A percentile compares a stretch with the other conserved stretches of the same genome.
phyloP scores from a whole-genome alignment of 1,140 invertebrate genomes.

The Drosophila kanapiae region DNA sequence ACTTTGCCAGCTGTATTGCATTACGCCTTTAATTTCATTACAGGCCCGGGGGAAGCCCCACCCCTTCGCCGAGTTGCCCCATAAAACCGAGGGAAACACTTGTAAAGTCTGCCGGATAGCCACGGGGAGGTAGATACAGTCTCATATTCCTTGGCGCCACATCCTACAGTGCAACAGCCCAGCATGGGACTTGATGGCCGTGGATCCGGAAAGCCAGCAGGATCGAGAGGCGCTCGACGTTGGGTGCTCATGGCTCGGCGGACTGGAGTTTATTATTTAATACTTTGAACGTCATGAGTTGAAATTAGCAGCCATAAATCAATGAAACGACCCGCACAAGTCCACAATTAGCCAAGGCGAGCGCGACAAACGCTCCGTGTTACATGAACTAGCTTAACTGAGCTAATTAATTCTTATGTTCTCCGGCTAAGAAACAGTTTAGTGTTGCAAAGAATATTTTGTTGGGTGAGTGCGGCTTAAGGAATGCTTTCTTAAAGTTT shows the following conservation, averaged over 20 bases:
- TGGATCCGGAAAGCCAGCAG: slow-evolving; percentile 11
- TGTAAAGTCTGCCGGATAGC: slow-evolving; percentile 62
- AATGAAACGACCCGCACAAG: slow-evolving; percentile 79
- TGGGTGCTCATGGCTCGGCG: no score
- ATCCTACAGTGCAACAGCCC: slow-evolving; percentile 51
- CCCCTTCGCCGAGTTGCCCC: slow-evolving; percentile 32
- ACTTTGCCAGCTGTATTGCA: slow-evolving; percentile 80
- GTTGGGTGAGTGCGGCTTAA: not conserved
- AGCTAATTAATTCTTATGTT: slow-evolving; percentile 71
- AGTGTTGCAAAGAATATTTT: slow-evolving; percentile 2
- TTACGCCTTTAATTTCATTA: slow-evolving; percentile 83
- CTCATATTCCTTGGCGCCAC: slow-evolving; percentile 71
- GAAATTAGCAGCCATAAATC: slow-evolving; percentile 80
- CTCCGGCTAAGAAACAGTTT: slow-evolving; percentile 7
- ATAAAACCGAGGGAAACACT: slow-evolving; percentile 79
- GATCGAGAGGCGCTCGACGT: slow-evolving; percentile 49
- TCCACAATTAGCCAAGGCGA: slow-evolving; percentile 69
- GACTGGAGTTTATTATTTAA: slow-evolving; percentile 81
- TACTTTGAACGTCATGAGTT: slow-evolving; percentile 77
- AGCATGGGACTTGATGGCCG: slow-evolving; percentile 18
- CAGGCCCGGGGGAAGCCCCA: slow-evolving; percentile 37
- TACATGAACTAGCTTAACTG: slow-evolving; percentile 55
- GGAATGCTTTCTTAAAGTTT: slow-evolving; percentile 6
- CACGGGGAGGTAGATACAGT: slow-evolving; percentile 14
- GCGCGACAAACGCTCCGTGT: slow-evolving; percentile 51